Evolutionary conservation across 2,888 invertebrate species (phyloP), one percentile per base, ranked within the genome.

Genomic region (Zelleria hepariella): DNA sequence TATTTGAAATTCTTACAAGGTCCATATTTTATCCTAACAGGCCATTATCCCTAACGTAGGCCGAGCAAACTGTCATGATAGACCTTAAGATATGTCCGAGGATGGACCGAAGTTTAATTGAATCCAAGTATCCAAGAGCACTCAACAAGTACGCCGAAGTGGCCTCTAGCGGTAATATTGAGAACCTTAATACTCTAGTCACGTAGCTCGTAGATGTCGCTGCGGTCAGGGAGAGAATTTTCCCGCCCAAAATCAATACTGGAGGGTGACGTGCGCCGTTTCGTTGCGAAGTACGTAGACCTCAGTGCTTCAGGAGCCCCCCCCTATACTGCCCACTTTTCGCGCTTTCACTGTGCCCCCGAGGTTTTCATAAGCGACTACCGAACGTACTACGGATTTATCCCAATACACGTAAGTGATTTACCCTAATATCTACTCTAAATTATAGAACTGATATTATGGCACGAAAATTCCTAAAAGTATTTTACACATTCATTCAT

Each of bases 191-290:
- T 51, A 21, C 51, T 20, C 51, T 2, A 21, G 51, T 51, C 51
- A 51, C 51, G 51, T 20, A 20, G 6, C 10, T 23, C 20, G 20
- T 15, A 75, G 81, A 68, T 71, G 79, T 75, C 85, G 74, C 73
- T 64, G 64, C 64, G 21, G 63, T 66, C 65, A 71, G 64, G 61
- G 66, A 67, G 67, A 66, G 62, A 80, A 51, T 21, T 6, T 78
- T 77, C 72, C 86, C 86, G 84, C 86, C 86, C 86, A 82, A 82
- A 86, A 87, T 87, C 86, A 83, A 87, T 87, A 87, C 65, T 67
- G 59, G 49, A 62, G 62, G n/a, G 65, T 68, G 76, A 75, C 78
- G 78, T 82, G 85, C 86, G 86, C 86, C 68, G 80, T 23, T 48
- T 15, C 42, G 26, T 10, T 23, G 47, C 15, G n/a, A 47, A 57